These are phyloP conservation scores for Meliscaeva auricollis DNA, from an alignment of 2,888 invertebrate species.

Conservation along the genomic window DNA sequence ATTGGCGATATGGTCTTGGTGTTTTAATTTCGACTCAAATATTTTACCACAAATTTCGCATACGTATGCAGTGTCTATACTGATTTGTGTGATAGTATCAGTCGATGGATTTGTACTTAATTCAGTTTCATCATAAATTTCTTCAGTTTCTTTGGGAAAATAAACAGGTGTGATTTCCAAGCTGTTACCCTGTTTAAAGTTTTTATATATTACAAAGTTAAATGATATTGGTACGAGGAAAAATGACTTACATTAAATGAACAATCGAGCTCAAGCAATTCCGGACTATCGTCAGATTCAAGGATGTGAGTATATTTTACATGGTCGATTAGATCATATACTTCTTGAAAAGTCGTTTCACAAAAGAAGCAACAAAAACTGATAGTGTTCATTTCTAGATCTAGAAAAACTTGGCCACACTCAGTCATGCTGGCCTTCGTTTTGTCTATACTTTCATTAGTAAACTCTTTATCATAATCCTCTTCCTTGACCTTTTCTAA, in stretches of 20 bases:
- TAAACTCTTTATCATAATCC: not conserved
- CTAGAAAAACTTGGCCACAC: constrained; percentile 48
- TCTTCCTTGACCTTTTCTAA: constrained; percentile 18
- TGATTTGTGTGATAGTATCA: not conserved
- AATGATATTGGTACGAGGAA: not conserved
- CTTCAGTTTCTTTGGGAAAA: not conserved
- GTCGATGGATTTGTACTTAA: no score
- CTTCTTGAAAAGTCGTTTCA: constrained; percentile 28
- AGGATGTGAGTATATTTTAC: constrained; percentile 24
- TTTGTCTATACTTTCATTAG: not conserved
- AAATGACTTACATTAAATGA: constrained; percentile 15
- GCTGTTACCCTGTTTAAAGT: constrained; percentile 5
- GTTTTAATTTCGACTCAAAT: constrained; percentile 27
- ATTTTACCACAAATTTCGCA: constrained; percentile 48
- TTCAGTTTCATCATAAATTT: not conserved
- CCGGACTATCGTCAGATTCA: no score
- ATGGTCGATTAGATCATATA: constrained; percentile 35
- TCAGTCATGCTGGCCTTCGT: constrained; percentile 4
- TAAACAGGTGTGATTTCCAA: constrained; percentile 14
- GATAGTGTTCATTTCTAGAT: constrained; percentile 40
- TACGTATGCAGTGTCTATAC: constrained; percentile 1
- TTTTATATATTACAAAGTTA: not conserved
- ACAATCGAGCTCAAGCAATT: no score
- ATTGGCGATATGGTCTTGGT: constrained; percentile 18
- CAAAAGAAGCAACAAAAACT: constrained; percentile 51